Base-by-base conservation (phyloP, 2,797 vertebrate genomes). In the Microtus agrestis region DNA sequence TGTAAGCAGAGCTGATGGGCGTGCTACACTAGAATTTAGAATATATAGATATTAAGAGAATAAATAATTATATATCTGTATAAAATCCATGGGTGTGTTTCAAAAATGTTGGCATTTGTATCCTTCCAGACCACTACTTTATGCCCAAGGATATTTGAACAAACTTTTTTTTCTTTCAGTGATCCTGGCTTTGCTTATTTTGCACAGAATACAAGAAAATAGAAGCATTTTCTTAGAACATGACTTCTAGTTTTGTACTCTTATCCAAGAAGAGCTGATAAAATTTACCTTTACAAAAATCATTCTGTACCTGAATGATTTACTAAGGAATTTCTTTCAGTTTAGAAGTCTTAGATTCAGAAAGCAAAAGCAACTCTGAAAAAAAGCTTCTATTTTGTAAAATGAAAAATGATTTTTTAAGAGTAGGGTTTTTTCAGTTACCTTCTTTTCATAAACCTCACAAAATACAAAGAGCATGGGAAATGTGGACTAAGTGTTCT, bases 201-300 rank as follows among this genome's bases (percentile, higher is more conserved):
- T 94, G n/a, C 81, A 96, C 96, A 97, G 85, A 89, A 73, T 74
- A 73, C 73, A 37, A 71, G 73, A 88, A 94, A 96, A 85, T 84
- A 11, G 69, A 19, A 76, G 31, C n/a, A 37, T 43, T 1, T 9
- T 31, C 14, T 74, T 76, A 69, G 34, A 11, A 79, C 54, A 46
- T 19, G 65, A 77, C 10, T 92, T 84, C 77, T 76, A 2, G 29
- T 93, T 17, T 87, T 69, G 5, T 1, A 69, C 17, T 93, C 29
- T 87, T 91, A 10, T 46, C 4, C 15, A 89, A 79, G 17, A 71
- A 82, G 1, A 46, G 23, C 5, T 76, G 51, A 43, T 91, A 88
- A 89, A 82, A 67, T 12, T 69, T 90, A 84, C 11, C 90, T 80
- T 80, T 73, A 25, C 54, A 63, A 25, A 94, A 96, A 65, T 29